Base-by-base conservation (phyloP, 1,140 invertebrate species). In the Ceratina japonica region DNA sequence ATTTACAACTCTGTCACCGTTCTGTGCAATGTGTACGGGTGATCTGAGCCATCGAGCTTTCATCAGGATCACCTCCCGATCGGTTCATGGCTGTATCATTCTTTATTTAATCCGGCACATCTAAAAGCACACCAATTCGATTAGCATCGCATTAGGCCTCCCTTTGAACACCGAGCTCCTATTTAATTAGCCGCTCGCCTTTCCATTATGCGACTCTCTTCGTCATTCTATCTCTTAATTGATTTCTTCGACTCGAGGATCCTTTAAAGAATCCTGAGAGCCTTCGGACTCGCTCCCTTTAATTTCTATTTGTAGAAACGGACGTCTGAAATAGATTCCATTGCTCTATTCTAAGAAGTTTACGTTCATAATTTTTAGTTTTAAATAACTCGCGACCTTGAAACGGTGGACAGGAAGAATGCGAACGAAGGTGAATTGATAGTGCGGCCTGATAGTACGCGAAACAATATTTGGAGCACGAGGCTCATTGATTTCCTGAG, bases 1-100 rank as follows among this genome's bases (percentile, higher is more conserved):
- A 72, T 85, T 84, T 85, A 76, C 79, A 86, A 87, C 85, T 84
- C 87, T 87, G 90, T 91, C 90, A 91, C 90, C 90, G 89, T 82
- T 85, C 73, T 87, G 82, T 83, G 51, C 75, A 81, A 70, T 83
- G 51, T 83, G 72, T 71, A 74, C 51, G 73, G 37, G 52, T 75
- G 62, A 81, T 73, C 69, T 64, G 70, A 80, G 70, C 78, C 69
- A 16, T 75, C 71, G 56, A 70, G 37, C 54, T 80, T 56, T 61
- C 65, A 7, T 86, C 76, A 27, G 58, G 44, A 56, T 79, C 75
- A 20, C 61, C 74, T 69, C 68, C 75, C 61, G 62, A 68, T 84
- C 80, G 86, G 73, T 80, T 82, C 86, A 87, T 87, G 75, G 69
- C 68, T 86, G 51, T 78, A 75, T 71, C 86, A 87, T 87, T 82